These are phyloP conservation scores for Rhabdomys dilectus DNA, from an alignment of 2,113 vertebrate species.

Conservation along the genomic window DNA sequence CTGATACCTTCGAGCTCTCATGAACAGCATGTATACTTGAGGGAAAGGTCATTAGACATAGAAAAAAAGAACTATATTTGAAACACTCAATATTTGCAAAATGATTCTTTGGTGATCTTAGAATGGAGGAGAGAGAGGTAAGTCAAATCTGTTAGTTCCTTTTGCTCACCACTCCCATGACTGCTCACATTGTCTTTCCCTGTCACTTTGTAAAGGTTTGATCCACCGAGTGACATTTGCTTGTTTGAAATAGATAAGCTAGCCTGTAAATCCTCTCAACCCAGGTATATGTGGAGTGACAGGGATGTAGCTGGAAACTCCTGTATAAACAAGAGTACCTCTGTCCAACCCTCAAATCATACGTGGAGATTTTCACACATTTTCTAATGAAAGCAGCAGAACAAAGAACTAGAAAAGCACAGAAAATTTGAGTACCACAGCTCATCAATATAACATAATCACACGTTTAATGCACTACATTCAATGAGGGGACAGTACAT, in stretches of 20 bases:
- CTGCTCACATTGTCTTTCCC: neutral
- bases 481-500: neutral
- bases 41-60: neutral
- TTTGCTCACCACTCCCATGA: neutral
- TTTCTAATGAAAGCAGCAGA: neutral
- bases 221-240: neutral
- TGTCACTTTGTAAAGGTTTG: neutral
- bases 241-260: neutral
- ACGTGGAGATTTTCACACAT: neutral
- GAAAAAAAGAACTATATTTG: conserved; percentile 21
- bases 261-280: neutral
- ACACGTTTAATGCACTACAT: neutral
- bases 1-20: neutral
- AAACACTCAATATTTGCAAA: neutral
- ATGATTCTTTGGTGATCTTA: neutral
- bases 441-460: neutral
- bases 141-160: neutral
- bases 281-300: neutral
- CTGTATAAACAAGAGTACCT: neutral
- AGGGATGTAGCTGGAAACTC: neutral
- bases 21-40: neutral
- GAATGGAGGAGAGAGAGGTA: neutral
- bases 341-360: neutral
- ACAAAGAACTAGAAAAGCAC: neutral
- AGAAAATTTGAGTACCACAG: neutral